A percentile compares a stretch with the other conserved stretches of the same genome.
Conservation (phyloP, 2,888 invertebrate species). For the Coleophora flavipennella region DNA sequence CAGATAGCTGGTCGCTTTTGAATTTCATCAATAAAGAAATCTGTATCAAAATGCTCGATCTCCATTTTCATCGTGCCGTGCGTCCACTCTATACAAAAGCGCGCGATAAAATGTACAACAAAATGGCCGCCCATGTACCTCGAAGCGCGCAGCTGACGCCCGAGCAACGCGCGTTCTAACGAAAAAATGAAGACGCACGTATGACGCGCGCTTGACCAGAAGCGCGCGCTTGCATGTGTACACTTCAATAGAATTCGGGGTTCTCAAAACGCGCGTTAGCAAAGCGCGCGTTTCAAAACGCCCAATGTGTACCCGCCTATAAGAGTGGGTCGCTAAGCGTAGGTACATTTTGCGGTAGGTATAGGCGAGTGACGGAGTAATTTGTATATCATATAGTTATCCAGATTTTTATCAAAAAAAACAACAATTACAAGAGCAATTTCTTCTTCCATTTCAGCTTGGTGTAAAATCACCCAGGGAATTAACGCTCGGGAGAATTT, state of each 20-base stretch:
- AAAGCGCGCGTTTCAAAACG: constrained; percentile 5
- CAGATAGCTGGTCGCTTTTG: constrained; percentile 20
- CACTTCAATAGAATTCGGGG: constrained; percentile 8
- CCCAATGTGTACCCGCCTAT: constrained; percentile 7
- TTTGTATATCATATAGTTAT: background rate
- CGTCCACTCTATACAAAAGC: constrained; percentile 2
- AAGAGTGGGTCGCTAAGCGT: background rate
- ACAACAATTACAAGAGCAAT: too few relatives aligned
- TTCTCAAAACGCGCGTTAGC: constrained; percentile 4
- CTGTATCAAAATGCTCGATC: constrained; percentile 19
- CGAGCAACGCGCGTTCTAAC: constrained; percentile 10
- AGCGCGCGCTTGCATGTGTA: constrained; percentile 9
- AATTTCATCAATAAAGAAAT: constrained; percentile 18
- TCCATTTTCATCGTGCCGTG: too few relatives aligned
- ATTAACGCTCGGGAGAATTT: too few relatives aligned
- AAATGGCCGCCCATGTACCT: constrained; percentile 7
- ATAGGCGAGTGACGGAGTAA: too few relatives aligned
- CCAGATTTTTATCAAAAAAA: too few relatives aligned
- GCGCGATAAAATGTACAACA: constrained; percentile 9
- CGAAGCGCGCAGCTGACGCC: constrained; percentile 9
- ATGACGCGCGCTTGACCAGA: constrained; percentile 4
- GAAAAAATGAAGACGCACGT: constrained; percentile 4
- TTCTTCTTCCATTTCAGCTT: too few relatives aligned
- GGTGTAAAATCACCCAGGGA: too few relatives aligned
- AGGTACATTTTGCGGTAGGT: too few relatives aligned